Conservation (phyloP, 2,888 invertebrate species). For the Apamea sordens region DNA sequence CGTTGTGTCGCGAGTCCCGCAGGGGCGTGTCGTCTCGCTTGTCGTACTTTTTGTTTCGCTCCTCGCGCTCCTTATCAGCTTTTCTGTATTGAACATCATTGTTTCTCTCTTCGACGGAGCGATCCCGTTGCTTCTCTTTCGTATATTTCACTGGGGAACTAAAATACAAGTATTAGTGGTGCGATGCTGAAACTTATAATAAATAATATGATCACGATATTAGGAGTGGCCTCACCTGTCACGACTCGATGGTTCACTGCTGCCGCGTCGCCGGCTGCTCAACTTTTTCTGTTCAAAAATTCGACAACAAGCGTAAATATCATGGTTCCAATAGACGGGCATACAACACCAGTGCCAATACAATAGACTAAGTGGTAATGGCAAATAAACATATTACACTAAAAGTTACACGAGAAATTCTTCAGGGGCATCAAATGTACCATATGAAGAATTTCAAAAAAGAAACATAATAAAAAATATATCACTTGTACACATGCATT, state of each 20-base stretch:
- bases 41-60: constrained; percentile 81
- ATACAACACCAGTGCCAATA: constrained; percentile 89
- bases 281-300: constrained; percentile 87
- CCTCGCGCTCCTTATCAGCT: constrained; percentile 85
- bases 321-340: constrained; percentile 60
- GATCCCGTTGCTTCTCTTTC: constrained; percentile 81
- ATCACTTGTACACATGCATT: constrained; percentile 85
- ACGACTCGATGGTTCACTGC: constrained; percentile 82
- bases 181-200: not conserved
- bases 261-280: constrained; percentile 84
- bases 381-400: constrained; percentile 84
- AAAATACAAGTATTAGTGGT: constrained; percentile 60
- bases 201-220: not conserved
- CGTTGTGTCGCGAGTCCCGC: constrained; percentile 70
- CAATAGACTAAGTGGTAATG: constrained; percentile 89
- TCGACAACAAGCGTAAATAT: constrained; percentile 76
- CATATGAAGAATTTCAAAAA: constrained; percentile 76
- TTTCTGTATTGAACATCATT: constrained; percentile 81
- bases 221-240: constrained; percentile 76
- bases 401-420: constrained; percentile 77
- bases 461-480: constrained; percentile 72
- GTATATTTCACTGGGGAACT: constrained; percentile 84
- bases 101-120: constrained; percentile 79
- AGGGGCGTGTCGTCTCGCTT: constrained; percentile 75
- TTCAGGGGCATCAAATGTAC: constrained; percentile 68